A percentile compares a stretch with the other conserved stretches of the same genome.
Evolutionary conservation across 2,797 vertebrate genomes (phyloP).

Genomic region (Sebastes taczanowskii): DNA sequence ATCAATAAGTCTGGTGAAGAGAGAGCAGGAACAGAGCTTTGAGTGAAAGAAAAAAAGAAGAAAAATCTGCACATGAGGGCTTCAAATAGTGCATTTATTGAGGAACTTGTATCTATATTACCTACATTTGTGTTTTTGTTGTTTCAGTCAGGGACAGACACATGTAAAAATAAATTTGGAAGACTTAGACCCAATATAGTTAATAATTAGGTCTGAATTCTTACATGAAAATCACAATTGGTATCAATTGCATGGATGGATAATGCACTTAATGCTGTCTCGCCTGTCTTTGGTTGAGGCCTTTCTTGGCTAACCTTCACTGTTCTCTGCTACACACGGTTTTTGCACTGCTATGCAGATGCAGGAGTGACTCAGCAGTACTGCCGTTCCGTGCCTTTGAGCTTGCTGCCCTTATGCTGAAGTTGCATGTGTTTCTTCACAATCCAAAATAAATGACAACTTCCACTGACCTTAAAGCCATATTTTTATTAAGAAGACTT

Average conservation of each 20-base stretch:
- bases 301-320: conserved; percentile 8
- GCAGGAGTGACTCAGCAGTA: conserved; percentile 64
- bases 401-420: background rate
- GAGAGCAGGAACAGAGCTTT: background rate
- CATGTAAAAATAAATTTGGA: background rate
- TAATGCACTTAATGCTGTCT: background rate
- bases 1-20: background rate
- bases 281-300: background rate
- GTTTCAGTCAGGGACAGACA: conserved; percentile 67
- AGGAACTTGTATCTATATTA: background rate
- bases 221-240: background rate
- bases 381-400: background rate
- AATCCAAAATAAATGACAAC: background rate
- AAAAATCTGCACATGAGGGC: background rate
- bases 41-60: background rate
- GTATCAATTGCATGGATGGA: conserved; percentile 2
- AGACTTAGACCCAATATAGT: background rate
- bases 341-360: conserved; percentile 39
- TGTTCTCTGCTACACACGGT: background rate
- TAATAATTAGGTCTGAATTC: background rate
- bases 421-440: background rate
- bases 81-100: background rate
- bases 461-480: background rate
- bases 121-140: background rate
- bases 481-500: background rate